Base-by-base conservation (phyloP, 2,113 vertebrate species). In the Salminus brasiliensis region DNA sequence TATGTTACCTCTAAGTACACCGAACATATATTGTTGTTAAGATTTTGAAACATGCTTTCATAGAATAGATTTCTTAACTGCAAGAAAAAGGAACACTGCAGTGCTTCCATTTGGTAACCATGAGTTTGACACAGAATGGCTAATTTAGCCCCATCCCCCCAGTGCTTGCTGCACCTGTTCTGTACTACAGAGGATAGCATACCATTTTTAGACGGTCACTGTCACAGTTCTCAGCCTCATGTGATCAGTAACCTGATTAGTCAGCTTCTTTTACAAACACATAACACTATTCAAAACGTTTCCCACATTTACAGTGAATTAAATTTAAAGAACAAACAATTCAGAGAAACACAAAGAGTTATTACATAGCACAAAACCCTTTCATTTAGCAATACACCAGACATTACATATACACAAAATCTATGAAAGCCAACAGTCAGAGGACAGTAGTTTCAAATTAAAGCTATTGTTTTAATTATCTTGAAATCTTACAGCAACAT, bases 221-320 rank as follows among this genome's bases (percentile, higher is more conserved):
- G 53, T 47, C 21, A 21, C 25, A 8, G n/a, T n/a, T n/a, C 21
- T 52, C 47, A 9, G 13, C 30, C 60, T 23, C 62, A 30, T 75
- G 53, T 69, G 49, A 81, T 2, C 68, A 72, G 57, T 27, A 65
- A 23, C 81, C 62, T 32, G 72, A 66, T 59, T 41, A n/a, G 11
- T 16, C 30, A 39, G 11, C 47, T 18, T 16, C 3, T 6, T 52
- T 7, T 52, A 12, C 16, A 52, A 52, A 52, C 13, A 52, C 6
- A 52, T 41, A 9, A 52, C 47, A 12, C 3, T 3, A 52, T 12
- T 52, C n/a, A n/a, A n/a, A n/a, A n/a, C n/a, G n/a, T n/a, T n/a
- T n/a, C n/a, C n/a, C n/a, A n/a, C n/a, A n/a, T n/a, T n/a, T n/a
- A n/a, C n/a, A n/a, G n/a, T n/a, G n/a, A 55, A 21, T n/a, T n/a